Percentiles rank a stretch among this genome's conserved stretches.
Evolutionary conservation across 2,113 vertebrate genomes (phyloP).

Genomic region (Reinhardtius hippoglossoides): DNA sequence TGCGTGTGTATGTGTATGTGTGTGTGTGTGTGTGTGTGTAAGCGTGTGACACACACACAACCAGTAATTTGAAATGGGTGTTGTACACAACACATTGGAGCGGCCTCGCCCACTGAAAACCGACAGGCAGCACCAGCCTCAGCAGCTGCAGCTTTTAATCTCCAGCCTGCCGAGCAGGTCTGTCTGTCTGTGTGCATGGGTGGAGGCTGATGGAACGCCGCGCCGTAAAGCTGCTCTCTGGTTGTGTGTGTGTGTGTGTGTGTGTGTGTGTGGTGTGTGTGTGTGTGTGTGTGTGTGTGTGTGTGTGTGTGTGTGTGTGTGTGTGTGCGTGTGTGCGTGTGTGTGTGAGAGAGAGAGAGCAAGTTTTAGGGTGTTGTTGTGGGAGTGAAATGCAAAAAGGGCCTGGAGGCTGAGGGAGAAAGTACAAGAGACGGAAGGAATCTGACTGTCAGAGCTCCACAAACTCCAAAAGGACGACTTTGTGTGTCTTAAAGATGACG

Average conservation of each 20-base stretch:
- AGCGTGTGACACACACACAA: slow-evolving; percentile 17
- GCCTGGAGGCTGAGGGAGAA: slow-evolving; percentile 14
- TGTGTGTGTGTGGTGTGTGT: slow-evolving; percentile 10
- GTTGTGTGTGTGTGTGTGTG: slow-evolving; percentile 31
- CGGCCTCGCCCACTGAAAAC: slow-evolving; percentile 60
- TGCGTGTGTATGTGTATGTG: slow-evolving; percentile 9
- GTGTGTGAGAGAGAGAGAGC: slow-evolving; percentile 9
- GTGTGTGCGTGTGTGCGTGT: slow-evolving; percentile 3
- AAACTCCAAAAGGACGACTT: neutral
- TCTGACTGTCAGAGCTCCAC: neutral
- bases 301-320: too few species aligned
- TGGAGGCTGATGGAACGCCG: slow-evolving; percentile 37
- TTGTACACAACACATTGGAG: slow-evolving; percentile 54
- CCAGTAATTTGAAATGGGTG: slow-evolving; percentile 61
- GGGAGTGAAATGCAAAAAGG: slow-evolving; percentile 43
- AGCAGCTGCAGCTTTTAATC: slow-evolving; percentile 60
- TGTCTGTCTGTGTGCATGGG: slow-evolving; percentile 47
- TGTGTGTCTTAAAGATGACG: neutral
- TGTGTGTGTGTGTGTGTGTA: neutral
- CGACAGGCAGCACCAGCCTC: slow-evolving; percentile 35
- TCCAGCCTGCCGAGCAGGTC: slow-evolving; percentile 62
- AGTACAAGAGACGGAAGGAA: slow-evolving; percentile 6
- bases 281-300: neutral
- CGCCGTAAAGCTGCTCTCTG: slow-evolving; percentile 28
- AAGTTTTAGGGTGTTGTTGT: too few species aligned